Evolutionary conservation across 2,888 invertebrate species (phyloP).

Genomic region (Drosophila niveifrons): DNA sequence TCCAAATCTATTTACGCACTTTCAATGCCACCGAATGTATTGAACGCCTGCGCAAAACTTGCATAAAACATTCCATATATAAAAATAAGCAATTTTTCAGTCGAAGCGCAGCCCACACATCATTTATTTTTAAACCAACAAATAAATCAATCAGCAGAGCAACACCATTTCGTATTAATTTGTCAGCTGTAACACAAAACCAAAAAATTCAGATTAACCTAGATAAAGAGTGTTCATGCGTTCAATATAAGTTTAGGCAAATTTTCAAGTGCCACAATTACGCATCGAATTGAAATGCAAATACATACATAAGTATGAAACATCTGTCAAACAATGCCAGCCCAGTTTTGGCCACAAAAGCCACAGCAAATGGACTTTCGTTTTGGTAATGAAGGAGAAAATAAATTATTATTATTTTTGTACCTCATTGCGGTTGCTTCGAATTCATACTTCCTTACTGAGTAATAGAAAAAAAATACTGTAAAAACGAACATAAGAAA

Average conservation of each 20-base stretch:
- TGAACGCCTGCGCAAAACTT: slow-evolving; percentile 51
- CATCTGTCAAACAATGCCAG: slow-evolving; percentile 14
- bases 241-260: slow-evolving; percentile 6
- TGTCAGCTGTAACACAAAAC: slow-evolving; percentile 67
- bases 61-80: slow-evolving; percentile 33
- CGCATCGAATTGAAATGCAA: slow-evolving; percentile 56
- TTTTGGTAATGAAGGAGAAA: slow-evolving; percentile 40
- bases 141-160: slow-evolving; percentile 47
- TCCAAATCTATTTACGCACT: slow-evolving; percentile 38
- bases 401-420: slow-evolving; percentile 25
- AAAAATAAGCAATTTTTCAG: slow-evolving; percentile 37
- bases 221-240: slow-evolving; percentile 38
- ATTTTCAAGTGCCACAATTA: slow-evolving; percentile 51
- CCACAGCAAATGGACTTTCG: slow-evolving; percentile 58
- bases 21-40: slow-evolving; percentile 59
- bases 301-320: slow-evolving; percentile 35
- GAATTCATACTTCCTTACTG: slow-evolving; percentile 27
- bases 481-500: slow-evolving; percentile 28
- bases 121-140: slow-evolving; percentile 67
- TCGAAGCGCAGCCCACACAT: slow-evolving; percentile 43
- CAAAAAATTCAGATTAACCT: slow-evolving; percentile 70
- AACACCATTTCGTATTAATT: slow-evolving; percentile 31
- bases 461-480: slow-evolving; percentile 17
- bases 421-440: slow-evolving; percentile 35
- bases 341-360: slow-evolving; percentile 32